Conservation (phyloP, 2,113 vertebrate genomes). For the Spilogale gracilis region DNA sequence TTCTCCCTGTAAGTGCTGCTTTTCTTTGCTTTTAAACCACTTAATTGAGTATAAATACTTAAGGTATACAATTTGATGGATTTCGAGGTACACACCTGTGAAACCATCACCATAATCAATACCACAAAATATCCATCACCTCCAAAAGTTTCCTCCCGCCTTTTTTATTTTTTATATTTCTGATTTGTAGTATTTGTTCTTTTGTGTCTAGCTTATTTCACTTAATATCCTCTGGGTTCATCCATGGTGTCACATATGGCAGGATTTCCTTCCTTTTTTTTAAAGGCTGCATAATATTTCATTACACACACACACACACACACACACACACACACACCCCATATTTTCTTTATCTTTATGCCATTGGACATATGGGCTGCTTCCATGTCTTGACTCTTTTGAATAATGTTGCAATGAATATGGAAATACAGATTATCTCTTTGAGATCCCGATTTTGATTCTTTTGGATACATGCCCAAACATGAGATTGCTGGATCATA, state of each 20-base stretch:
- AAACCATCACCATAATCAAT: neutral
- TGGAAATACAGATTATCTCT: neutral
- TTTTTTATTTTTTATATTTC: neutral
- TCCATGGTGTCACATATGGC: neutral
- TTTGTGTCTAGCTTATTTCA: neutral
- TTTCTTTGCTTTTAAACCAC: neutral
- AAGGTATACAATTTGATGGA: neutral
- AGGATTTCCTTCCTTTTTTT: neutral
- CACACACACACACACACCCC: too few relatives aligned
- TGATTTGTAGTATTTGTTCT: neutral
- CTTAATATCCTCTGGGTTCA: neutral
- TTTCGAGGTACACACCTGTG: neutral
- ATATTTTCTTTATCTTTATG: neutral
- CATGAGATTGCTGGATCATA: neutral
- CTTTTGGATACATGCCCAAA: neutral
- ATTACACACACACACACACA: neutral
- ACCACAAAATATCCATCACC: neutral
- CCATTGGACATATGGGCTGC: neutral
- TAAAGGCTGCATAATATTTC: neutral
- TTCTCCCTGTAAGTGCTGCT: neutral
- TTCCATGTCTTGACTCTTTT: neutral
- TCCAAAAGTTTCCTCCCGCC: neutral
- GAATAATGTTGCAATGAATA: neutral
- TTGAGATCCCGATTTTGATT: neutral
- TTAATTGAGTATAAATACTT: neutral